phyloP scores from a whole-genome alignment of 2,888 invertebrate species.

The Drosophila trichaetosa region DNA sequence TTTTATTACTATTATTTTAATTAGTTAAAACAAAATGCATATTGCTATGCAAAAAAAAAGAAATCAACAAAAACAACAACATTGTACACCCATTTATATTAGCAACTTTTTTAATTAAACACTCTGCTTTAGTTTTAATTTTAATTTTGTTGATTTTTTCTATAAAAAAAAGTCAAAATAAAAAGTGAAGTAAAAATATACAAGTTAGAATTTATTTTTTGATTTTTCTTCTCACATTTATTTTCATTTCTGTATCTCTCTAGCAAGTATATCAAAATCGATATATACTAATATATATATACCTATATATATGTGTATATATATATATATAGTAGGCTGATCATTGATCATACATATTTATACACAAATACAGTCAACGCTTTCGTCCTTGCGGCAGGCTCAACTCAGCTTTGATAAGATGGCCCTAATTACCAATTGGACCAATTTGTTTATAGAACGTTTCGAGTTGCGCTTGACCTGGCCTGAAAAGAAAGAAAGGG shows the following conservation, averaged over 20 bases:
- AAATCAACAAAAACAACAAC: slow-evolving; percentile 8
- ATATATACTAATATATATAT: background rate
- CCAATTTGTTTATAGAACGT: slow-evolving; percentile 35
- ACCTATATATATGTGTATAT: background rate
- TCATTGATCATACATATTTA: slow-evolving; percentile 7
- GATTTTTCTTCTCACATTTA: background rate
- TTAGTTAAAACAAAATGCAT: slow-evolving; percentile 46
- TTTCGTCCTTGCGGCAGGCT: slow-evolving; percentile 29
- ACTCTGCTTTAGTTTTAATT: slow-evolving; percentile 75
- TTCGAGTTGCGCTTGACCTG: slow-evolving; percentile 25
- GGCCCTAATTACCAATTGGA: slow-evolving; percentile 29
- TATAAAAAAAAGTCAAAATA: slow-evolving; percentile 62
- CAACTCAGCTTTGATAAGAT: slow-evolving; percentile 11
- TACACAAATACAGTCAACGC: slow-evolving; percentile 9
- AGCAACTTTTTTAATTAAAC: slow-evolving; percentile 61
- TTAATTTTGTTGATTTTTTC: slow-evolving; percentile 72
- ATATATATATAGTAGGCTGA: slow-evolving; percentile 8
- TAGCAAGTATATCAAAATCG: slow-evolving; percentile 21
- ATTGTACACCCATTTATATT: slow-evolving; percentile 57
- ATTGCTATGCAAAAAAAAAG: slow-evolving; percentile 24
- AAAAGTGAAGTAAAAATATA: slow-evolving; percentile 55
- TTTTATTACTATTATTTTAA: slow-evolving; percentile 38
- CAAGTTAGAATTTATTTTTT: slow-evolving; percentile 4
- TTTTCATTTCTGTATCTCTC: background rate
- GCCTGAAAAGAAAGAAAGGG: background rate